These are phyloP conservation scores for Pogonomyrmex barbatus DNA, from an alignment of 1,140 invertebrate genomes.

Conservation along the genomic window DNA sequence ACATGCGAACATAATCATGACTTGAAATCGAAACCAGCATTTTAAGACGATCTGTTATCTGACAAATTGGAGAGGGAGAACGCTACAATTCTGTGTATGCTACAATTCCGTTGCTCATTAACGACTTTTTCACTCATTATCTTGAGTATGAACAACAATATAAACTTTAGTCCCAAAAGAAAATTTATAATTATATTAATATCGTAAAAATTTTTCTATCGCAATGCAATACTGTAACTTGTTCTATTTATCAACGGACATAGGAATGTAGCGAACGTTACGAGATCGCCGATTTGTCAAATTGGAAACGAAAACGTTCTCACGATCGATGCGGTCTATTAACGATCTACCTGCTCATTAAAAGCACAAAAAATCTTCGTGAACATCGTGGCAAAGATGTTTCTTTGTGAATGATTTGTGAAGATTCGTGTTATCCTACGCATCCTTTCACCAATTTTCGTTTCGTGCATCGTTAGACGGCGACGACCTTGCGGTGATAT, in stretches of 20 bases:
- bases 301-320: conserved; percentile 49
- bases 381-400: conserved; percentile 12
- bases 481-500: conserved; percentile 12
- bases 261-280: conserved; percentile 26
- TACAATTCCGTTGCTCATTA: conserved; percentile 24
- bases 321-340: conserved; percentile 59
- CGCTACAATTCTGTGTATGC: background rate
- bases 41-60: conserved; percentile 47
- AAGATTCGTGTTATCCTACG: conserved; percentile 40
- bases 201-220: background rate
- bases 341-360: conserved; percentile 57
- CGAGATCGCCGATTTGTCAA: conserved; percentile 34
- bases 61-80: conserved; percentile 42
- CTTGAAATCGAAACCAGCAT: conserved; percentile 56
- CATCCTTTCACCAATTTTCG: conserved; percentile 59
- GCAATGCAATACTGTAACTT: background rate
- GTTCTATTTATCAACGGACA: background rate
- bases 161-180: background rate
- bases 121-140: conserved; percentile 17
- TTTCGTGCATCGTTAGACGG: conserved; percentile 16
- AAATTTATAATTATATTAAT: background rate
- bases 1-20: conserved; percentile 59
- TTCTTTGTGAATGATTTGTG: background rate
- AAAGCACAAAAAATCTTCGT: conserved; percentile 51
- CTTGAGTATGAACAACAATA: background rate